A percentile compares a stretch with the other conserved stretches of the same genome.
Evolutionary conservation across 2,113 vertebrate species (phyloP).

Genomic region (Equus quagga): DNA sequence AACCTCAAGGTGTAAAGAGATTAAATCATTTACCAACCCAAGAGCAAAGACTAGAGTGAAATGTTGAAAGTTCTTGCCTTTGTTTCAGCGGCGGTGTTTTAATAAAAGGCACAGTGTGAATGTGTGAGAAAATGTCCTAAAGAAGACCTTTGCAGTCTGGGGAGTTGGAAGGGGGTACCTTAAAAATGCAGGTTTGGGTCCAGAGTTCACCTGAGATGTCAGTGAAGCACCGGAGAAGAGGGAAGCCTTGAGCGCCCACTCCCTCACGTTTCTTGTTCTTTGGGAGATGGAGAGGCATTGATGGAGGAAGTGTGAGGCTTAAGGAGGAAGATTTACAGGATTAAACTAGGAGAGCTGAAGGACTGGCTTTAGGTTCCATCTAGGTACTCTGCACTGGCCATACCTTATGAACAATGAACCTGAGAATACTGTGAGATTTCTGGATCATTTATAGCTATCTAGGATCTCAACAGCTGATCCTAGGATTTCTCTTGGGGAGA

Average conservation of each 20-base stretch:
- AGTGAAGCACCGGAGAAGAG: neutral
- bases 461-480: neutral
- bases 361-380: neutral
- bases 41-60: neutral
- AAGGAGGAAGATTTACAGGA: neutral
- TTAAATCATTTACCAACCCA: neutral
- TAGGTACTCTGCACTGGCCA: neutral
- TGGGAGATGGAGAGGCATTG: neutral
- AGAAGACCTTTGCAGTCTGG: neutral
- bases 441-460: neutral
- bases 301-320: neutral
- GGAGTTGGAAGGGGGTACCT: neutral
- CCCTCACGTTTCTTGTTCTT: neutral
- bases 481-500: neutral
- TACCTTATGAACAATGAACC: neutral
- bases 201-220: neutral
- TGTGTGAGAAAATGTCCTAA: neutral
- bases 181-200: neutral
- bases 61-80: neutral
- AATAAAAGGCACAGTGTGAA: neutral
- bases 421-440: neutral
- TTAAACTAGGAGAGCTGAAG: neutral
- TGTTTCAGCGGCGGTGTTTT: neutral
- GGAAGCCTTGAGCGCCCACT: neutral
- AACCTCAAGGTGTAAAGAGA: neutral